A percentile compares a stretch with the other conserved stretches of the same genome.
Conservation (phyloP, 1,140 invertebrate genomes). For the Gryllus bimaculatus region DNA sequence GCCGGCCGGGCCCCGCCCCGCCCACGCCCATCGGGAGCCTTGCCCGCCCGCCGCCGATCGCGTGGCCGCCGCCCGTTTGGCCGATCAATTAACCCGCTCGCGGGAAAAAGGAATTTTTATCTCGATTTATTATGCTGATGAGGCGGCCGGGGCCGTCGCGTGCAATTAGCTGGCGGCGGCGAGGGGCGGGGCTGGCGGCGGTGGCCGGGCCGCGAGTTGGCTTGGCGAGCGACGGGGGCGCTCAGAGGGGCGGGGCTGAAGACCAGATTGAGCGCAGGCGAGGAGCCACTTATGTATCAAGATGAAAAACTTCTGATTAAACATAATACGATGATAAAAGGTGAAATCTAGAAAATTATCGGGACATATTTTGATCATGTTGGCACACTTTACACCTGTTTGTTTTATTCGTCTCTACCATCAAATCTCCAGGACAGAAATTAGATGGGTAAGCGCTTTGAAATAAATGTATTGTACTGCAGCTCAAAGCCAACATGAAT, state of each 20-base stretch:
- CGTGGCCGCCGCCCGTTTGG: neutral
- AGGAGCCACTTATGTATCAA: neutral
- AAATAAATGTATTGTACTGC: too few relatives aligned
- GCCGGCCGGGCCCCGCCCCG: too few relatives aligned
- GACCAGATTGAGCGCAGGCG: neutral
- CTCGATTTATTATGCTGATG: neutral
- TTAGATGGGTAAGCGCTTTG: too few relatives aligned
- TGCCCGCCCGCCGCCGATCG: neutral
- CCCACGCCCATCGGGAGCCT: neutral
- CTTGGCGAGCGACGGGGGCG: neutral
- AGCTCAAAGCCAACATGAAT: too few relatives aligned
- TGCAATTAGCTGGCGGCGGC: neutral
- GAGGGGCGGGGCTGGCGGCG: neutral
- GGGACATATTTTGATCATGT: too few relatives aligned
- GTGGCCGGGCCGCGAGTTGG: neutral
- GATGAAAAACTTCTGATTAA: too few relatives aligned
- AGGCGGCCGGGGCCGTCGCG: neutral
- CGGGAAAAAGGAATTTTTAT: neutral
- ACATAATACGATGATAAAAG: too few relatives aligned
- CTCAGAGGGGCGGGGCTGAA: neutral
- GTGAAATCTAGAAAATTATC: too few relatives aligned
- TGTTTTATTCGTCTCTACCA: too few relatives aligned
- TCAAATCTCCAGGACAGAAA: too few relatives aligned
- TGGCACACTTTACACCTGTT: too few relatives aligned
- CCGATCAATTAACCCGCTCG: neutral